Evolutionary conservation across 2,797 vertebrate species (phyloP).

Genomic region (Pteronotus mesoamericanus): DNA sequence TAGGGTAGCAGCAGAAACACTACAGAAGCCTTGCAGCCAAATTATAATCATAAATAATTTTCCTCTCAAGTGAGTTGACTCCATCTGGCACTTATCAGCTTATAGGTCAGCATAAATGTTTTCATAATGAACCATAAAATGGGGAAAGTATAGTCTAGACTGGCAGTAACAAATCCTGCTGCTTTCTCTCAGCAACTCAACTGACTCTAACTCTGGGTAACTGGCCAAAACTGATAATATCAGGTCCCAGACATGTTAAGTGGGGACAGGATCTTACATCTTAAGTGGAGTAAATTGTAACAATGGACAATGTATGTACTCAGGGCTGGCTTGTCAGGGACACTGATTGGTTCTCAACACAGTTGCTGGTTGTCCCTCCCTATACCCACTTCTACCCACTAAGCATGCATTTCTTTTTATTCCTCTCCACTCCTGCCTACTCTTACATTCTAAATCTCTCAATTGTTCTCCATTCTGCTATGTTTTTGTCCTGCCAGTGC

Average conservation of each 20-base stretch:
- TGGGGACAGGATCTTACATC: neutral
- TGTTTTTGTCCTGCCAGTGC: neutral
- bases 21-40: constrained; percentile 26
- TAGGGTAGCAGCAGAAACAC: constrained; percentile 18
- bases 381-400: neutral
- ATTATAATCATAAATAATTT: constrained; percentile 55
- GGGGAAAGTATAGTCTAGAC: constrained; percentile 26
- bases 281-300: neutral
- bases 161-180: constrained; percentile 19
- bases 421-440: neutral
- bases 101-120: constrained; percentile 32
- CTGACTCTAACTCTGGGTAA: neutral
- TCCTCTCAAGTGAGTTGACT: constrained; percentile 44
- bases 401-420: neutral
- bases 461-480: neutral
- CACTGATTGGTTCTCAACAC: neutral
- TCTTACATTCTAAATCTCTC: neutral
- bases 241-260: neutral
- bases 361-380: neutral
- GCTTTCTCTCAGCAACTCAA: neutral
- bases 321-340: neutral
- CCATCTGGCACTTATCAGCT: constrained; percentile 42
- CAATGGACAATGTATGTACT: neutral
- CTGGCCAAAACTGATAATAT: neutral
- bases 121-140: constrained; percentile 46